Evolutionary conservation across 2,888 invertebrate species (phyloP), one percentile per base, ranked within the genome.

Genomic region (Liopterus haemorrhoidalis): DNA sequence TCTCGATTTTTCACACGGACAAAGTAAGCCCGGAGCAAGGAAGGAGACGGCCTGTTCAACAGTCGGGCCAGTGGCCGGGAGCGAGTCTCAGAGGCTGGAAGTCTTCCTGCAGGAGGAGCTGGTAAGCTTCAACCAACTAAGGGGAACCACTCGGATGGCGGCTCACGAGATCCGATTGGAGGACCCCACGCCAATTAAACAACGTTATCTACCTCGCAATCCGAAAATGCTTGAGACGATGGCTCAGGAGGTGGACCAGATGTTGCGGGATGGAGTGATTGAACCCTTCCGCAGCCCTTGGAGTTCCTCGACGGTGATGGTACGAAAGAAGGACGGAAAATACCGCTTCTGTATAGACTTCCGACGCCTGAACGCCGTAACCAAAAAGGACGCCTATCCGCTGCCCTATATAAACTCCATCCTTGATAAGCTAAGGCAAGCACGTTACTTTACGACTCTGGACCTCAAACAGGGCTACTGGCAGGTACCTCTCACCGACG

Each of bases 391-490:
- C 41, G 57, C 55, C 1, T 56, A 58, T 32, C 57, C 56, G 3
- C 20, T 62, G 15, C 59, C 59, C 1, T 51, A 47, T 5, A 59
- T 61, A 6, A 50, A 52, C 9, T 49, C 47, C 16, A 55, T 56
- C 1, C 35, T 60, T 11, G 54, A 58, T n/a, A 53, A 54, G 15
- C 44, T 60, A 1, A 36, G 52, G 9, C 37, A 45, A 9, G 57
- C 58, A 0, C 41, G 45, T 14, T 57, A 57, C 31, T 49, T 59
- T 15, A 51, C 49, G 9, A 56, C 49, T 1, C 15, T 57, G 1
- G 55, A 57, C 35, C 18, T 57, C 5, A 55, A 55, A 14, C 53
- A 55, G 12, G 61, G 58, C 1, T 62, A 59, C 48, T 59, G 57
- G 55, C 60, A 62, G 48, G 44, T 58, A 1, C 37, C 44, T 1